Percentiles rank a stretch among this genome's conserved stretches.
These are phyloP conservation scores for Hypomecis atomaria DNA, from an alignment of 2,888 invertebrate genomes.

Conservation along the genomic window DNA sequence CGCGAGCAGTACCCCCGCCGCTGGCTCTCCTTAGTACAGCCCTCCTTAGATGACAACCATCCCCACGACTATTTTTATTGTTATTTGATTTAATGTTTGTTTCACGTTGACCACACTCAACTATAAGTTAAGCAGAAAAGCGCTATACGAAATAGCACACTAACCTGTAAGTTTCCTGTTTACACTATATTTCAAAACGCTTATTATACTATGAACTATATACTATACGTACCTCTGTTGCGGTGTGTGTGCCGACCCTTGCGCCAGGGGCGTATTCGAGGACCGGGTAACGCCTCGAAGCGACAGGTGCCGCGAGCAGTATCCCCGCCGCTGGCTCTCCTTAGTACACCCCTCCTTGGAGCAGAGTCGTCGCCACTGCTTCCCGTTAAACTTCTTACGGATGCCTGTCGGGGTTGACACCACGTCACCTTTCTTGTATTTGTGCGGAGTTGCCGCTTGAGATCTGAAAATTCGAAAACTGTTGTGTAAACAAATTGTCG, in stretches of 20 bases:
- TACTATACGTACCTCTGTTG: constrained; percentile 71
- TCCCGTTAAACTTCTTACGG: constrained; percentile 99
- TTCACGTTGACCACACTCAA: too few relatives aligned
- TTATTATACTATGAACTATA: too few relatives aligned
- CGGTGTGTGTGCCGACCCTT: constrained; percentile 73
- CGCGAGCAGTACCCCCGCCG: constrained; percentile 97
- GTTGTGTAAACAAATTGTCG: background rate
- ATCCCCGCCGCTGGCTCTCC: constrained; percentile 98
- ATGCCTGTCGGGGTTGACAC: constrained; percentile 97
- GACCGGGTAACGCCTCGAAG: constrained; percentile 88
- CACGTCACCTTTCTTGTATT: constrained; percentile 98
- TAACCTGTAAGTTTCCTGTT: too few relatives aligned
- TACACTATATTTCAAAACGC: too few relatives aligned
- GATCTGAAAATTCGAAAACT: constrained; percentile 79
- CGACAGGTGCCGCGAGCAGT: constrained; percentile 97
- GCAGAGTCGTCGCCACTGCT: constrained; percentile 99
- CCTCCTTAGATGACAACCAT: constrained; percentile 97
- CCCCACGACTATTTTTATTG: too few relatives aligned
- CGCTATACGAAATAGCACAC: too few relatives aligned
- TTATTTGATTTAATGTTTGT: too few relatives aligned
- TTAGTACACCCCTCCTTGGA: constrained; percentile 96
- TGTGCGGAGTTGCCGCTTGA: constrained; percentile 97
- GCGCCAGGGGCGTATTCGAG: constrained; percentile 75
- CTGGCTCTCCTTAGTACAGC: constrained; percentile 97
- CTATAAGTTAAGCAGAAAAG: too few relatives aligned